Base-by-base conservation (phyloP, 1,140 invertebrate genomes). In the Sarcophaga bullata region DNA sequence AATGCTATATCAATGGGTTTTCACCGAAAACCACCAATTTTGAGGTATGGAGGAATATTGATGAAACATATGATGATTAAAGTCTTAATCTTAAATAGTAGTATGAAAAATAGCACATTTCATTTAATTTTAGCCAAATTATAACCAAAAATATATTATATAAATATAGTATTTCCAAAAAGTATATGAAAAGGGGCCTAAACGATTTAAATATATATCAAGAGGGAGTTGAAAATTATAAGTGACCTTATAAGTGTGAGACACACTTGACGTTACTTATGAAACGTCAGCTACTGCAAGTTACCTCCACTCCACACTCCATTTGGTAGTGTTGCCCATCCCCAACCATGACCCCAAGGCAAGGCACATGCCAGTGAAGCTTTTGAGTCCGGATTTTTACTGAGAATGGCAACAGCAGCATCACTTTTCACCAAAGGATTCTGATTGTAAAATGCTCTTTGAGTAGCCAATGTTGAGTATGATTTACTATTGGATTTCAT, bases 251-350 rank as follows among this genome's bases (percentile, higher is more conserved):
- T 37, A 37, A 37, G 4, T 37, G 25, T 37, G 25, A 37, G 10
- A 80, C 6, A 15, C 3, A 58, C 37, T 19, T n/a, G 19, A 19
- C 9, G 68, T 3, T 68, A 0, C 6, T 1, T 73, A 19, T 2
- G 25, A 37, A 37, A 37, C 25, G 25, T 37, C 50, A 49, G 5
- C 0, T 82, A 54, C 54, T 19, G 83, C 47, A 82, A 91, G 91
- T 91, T 84, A 90, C 92, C 91, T 85, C 92, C 92, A 85, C 92
- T 93, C 92, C 92, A 93, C 1, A 92, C 92, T 1, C 92, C 92
- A 81, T 93, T 93, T 8, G 92, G 92, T 84, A 93, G 84, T 3
- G 92, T 93, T 82, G 92, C 92, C 92, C 92, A 93, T 8, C 92
- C 92, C 92, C 92, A 93, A 46, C 92, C 92, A 82, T 93, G 92